Base-by-base conservation (phyloP, 2,888 invertebrate genomes). In the Chorisops tibialis region DNA sequence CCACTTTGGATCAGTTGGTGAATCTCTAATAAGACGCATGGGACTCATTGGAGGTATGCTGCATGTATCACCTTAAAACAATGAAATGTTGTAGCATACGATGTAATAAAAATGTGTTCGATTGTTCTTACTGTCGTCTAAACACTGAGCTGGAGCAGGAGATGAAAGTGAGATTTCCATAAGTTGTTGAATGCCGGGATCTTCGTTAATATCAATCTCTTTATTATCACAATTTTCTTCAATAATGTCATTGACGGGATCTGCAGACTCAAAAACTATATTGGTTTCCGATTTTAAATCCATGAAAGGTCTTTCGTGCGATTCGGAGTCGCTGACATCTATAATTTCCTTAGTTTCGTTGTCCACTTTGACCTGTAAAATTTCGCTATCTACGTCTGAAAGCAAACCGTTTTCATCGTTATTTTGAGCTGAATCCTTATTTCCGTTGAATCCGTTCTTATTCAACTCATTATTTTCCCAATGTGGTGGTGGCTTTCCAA, bases 11-110 rank as follows among this genome's bases (percentile, higher is more conserved):
- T 77, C 77, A 2, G 75, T 74, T 2, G 72, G 69, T 4, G 74
- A 71, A 19, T 87, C 87, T 65, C 85, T 84, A 63, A 88, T 77
- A 69, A 88, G 79, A 45, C 85, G 81, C 56, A 87, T 85, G 12
- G 88, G 88, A 19, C 87, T 87, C 68, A 85, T 74, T 1, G 79
- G 71, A 9, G 80, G 76, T 58, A 71, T 74, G 65, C 70, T 72
- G 60, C 73, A 74, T 63, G 69, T 71, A 56, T 70, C 69, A 48
- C 70, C 73, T 74, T 48, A 67, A 59, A 61, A 5, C 38, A 48
- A 35, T 48, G 18, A 9, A n/a, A n/a, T n/a, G n/a, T n/a, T n/a
- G n/a, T n/a, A n/a, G n/a, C n/a, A n/a, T n/a, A n/a, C n/a, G n/a
- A 30, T 30, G 9, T 7, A 30, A 30, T 30, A 30, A 9, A 30